Evolutionary conservation across 2,113 vertebrate genomes (phyloP).

Genomic region (Hyperoodon ampullatus): DNA sequence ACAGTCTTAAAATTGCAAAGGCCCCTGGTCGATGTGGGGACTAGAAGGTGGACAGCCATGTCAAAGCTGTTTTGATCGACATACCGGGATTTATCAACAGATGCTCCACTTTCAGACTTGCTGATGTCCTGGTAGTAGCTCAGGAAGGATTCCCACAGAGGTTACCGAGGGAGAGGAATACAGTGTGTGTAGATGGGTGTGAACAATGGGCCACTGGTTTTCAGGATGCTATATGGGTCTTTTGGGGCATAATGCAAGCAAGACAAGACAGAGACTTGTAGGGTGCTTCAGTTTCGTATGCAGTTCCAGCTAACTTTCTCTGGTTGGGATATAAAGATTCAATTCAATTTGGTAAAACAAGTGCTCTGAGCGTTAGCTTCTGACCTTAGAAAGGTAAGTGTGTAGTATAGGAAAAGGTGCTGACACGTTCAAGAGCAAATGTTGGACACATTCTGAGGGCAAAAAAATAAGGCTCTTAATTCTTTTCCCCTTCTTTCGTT

Average conservation of each 20-base stretch:
- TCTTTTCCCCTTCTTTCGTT: neutral
- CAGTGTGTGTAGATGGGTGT: rapidly evolving
- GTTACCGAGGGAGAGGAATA: neutral
- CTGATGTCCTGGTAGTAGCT: neutral
- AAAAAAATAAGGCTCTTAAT: neutral
- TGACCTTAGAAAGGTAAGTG: neutral
- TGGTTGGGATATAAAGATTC: neutral
- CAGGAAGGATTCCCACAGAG: neutral
- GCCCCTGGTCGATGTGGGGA: neutral
- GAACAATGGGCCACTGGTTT: neutral
- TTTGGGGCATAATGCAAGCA: neutral
- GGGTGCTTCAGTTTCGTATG: neutral
- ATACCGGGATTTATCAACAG: too few species aligned
- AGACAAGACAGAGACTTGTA: neutral
- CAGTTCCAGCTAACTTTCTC: neutral
- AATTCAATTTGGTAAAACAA: neutral
- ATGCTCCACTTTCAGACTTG: neutral
- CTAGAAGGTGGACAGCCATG: neutral
- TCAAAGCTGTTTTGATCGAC: neutral
- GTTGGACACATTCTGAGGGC: neutral
- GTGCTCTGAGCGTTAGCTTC: neutral
- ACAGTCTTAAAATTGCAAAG: neutral
- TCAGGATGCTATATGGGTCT: neutral
- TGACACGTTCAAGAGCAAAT: neutral
- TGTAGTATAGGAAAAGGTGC: neutral